These are phyloP conservation scores for Conchocele bisecta DNA, from an alignment of 2,888 invertebrate species.

Conservation along the genomic window DNA sequence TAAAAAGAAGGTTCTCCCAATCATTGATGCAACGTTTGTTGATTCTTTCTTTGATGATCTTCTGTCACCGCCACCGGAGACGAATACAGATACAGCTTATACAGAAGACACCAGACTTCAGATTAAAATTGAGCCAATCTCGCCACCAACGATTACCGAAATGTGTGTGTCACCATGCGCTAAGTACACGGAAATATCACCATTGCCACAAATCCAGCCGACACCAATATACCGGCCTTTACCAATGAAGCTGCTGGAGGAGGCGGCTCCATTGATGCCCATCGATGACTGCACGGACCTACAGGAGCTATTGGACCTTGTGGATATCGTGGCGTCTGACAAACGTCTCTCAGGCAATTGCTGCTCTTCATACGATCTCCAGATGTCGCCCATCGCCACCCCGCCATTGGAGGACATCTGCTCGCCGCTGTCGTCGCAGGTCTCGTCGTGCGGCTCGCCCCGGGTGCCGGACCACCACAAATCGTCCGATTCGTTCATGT, in stretches of 20 bases:
- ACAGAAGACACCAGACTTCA: slow-evolving; percentile 15
- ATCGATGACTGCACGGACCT: slow-evolving; percentile 60
- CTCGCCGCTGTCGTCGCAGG: slow-evolving; percentile 32
- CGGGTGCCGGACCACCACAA: slow-evolving; percentile 20
- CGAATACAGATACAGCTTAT: neutral
- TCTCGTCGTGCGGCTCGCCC: slow-evolving; percentile 35
- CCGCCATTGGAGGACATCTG: slow-evolving; percentile 19
- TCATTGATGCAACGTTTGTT: slow-evolving; percentile 67
- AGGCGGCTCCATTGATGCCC: slow-evolving; percentile 41
- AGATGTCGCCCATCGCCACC: neutral
- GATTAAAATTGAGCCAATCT: slow-evolving; percentile 49
- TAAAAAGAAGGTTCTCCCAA: slow-evolving; percentile 63
- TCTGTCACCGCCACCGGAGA: slow-evolving; percentile 14
- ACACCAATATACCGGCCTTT: neutral
- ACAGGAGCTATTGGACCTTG: slow-evolving; percentile 64
- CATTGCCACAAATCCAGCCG: slow-evolving; percentile 6
- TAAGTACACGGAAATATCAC: neutral
- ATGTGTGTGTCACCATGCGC: neutral
- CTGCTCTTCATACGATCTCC: slow-evolving; percentile 14
- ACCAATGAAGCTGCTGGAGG: neutral
- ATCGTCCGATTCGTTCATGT: slow-evolving; percentile 20
- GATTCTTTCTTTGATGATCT: slow-evolving; percentile 72
- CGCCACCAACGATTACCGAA: slow-evolving; percentile 38
- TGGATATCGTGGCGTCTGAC: slow-evolving; percentile 41
- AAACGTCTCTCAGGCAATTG: slow-evolving; percentile 21